phyloP scores from a whole-genome alignment of 1,140 invertebrate genomes.

The Lucilia sericata region DNA sequence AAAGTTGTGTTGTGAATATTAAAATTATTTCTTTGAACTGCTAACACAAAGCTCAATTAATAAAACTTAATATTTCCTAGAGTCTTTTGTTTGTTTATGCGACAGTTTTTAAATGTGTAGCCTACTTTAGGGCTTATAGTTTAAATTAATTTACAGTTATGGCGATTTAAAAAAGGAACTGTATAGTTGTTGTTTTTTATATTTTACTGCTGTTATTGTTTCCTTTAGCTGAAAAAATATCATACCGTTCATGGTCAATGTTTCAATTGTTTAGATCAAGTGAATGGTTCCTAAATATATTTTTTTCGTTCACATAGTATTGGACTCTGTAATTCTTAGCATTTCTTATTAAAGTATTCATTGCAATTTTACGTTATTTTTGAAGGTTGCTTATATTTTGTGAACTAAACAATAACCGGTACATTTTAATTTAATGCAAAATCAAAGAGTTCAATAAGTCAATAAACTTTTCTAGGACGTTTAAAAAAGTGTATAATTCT shows the following conservation, averaged over 20 bases:
- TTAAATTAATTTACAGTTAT: not conserved
- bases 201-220: not conserved
- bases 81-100: not conserved
- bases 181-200: not conserved
- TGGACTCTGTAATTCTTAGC: too few species aligned
- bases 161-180: not conserved
- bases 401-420: not conserved
- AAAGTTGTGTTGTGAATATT: not conserved
- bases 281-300: not conserved
- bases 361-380: not conserved
- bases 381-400: not conserved
- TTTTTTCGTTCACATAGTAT: too few species aligned
- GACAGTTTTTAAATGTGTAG: not conserved
- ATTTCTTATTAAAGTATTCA: too few species aligned
- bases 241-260: not conserved
- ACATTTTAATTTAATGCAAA: not conserved
- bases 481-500: not conserved
- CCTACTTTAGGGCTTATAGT: not conserved
- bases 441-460: constrained; percentile 2
- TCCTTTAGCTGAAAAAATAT: not conserved
- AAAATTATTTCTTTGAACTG: not conserved
- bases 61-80: not conserved
- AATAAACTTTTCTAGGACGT: not conserved
- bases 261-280: not conserved
- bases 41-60: too few species aligned